Base-by-base conservation (phyloP, 2,797 vertebrate genomes). In the Scolopax bukidnonensis region DNA sequence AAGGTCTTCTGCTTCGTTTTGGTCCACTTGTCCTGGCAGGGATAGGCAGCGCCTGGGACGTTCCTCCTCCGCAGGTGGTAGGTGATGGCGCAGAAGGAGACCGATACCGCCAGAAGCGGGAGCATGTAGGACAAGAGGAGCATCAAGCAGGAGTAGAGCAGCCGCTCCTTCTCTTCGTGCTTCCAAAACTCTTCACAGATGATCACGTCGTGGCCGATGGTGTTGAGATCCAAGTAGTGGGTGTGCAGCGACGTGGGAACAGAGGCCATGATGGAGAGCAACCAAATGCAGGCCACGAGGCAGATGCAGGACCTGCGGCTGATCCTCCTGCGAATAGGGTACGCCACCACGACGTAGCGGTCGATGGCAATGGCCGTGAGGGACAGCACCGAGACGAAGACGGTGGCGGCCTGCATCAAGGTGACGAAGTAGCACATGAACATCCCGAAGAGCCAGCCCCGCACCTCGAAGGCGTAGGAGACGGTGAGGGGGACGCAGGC, bases 101-200 rank as follows among this genome's bases (percentile, higher is more conserved):
- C 47, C 1, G 98, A 98, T 21, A 99, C 98, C 0, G 98, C 98
- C 53, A 98, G 96, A 60, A 99, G 97, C 0, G 99, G 99, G 17
- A 99, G 98, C 89, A 98, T 97, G 95, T 99, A 99, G 82, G 98
- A 99, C 87, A 99, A 97, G 85, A 99, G 97, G 60, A 99, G 97
- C 77, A 98, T 98, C 85, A 98, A 96, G 63, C 98, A 99, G 1
- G 99, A 99, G 95, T 99, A 99, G 56, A 99, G 92, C 47, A 99
- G 95, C 36, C 98, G 96, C 41, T 97, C 96, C 14, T 57, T 95
- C 96, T 99, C 98, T 77, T 98, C 93, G 2, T 98, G 98, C 16
- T 97, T 97, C 99, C 99, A 99, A 88, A 99, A 98, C 97, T 99
- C 99, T 93, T 99, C 98, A 4, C 99, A 99, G 89, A 99, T 97